A percentile compares a stretch with the other conserved stretches of the same genome.
These are phyloP conservation scores for human DNA, from an alignment of 2,113 vertebrate species.

Conservation along the genomic window DNA sequence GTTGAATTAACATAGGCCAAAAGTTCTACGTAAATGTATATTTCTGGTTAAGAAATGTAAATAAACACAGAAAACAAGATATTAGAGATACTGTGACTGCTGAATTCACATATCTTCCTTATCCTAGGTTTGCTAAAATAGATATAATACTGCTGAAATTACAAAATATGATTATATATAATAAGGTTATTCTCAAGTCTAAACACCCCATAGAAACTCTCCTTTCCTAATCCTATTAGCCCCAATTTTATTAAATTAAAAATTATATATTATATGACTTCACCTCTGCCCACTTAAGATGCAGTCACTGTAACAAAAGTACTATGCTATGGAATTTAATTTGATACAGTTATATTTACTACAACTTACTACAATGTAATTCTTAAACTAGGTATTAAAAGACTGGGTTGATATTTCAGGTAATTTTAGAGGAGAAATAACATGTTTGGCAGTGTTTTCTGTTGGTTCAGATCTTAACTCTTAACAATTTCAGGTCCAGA, in stretches of 20 bases:
- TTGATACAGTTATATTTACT: conserved; percentile 17
- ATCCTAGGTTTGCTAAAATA: conserved; percentile 13
- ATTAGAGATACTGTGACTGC: neutral
- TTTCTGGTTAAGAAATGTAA: neutral
- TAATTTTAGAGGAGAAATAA: neutral
- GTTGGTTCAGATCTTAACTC: neutral
- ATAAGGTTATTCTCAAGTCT: conserved; percentile 25
- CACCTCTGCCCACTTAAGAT: neutral
- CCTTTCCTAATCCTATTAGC: conserved; percentile 40
- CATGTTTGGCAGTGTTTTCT: neutral
- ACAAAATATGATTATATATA: conserved; percentile 29
- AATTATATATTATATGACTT: conserved; percentile 7
- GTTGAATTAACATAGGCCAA: conserved; percentile 22
- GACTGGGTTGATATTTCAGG: neutral
- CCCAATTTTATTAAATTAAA: conserved; percentile 39
- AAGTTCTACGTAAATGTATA: conserved; percentile 6
- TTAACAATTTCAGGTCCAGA: conserved; percentile 37
- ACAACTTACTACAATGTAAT: neutral
- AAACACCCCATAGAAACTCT: neutral
- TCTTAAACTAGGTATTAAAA: conserved; percentile 35
- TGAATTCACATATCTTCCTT: neutral
- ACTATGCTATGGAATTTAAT: conserved; percentile 40
- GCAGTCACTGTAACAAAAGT: neutral
- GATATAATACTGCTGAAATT: conserved; percentile 29
- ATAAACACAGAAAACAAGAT: neutral